Evolutionary conservation across 2,888 invertebrate species (phyloP).

Genomic region (Tachina grossa): DNA sequence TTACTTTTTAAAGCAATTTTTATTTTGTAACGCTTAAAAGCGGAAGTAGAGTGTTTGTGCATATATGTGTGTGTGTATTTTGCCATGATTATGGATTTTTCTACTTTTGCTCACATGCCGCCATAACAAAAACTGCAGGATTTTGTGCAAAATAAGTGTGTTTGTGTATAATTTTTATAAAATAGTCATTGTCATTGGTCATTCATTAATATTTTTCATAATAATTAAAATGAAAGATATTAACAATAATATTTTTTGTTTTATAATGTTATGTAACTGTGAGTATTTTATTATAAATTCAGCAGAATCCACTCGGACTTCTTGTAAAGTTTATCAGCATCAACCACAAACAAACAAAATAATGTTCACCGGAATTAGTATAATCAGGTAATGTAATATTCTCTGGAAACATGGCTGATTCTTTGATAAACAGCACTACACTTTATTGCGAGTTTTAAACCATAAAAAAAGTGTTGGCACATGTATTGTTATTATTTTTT

Average conservation of each 20-base stretch:
- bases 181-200: slow-evolving; percentile 52
- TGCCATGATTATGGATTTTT: slow-evolving; percentile 1
- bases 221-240: neutral
- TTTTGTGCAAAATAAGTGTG: neutral
- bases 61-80: neutral
- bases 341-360: slow-evolving; percentile 5
- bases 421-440: neutral
- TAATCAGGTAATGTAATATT: slow-evolving; percentile 23
- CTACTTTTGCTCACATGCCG: neutral
- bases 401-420: slow-evolving; percentile 16
- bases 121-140: neutral
- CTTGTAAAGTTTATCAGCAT: slow-evolving; percentile 33
- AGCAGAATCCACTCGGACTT: neutral
- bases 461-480: neutral
- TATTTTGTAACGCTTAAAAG: slow-evolving; percentile 40
- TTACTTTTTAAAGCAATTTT: neutral
- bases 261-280: slow-evolving; percentile 20
- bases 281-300: slow-evolving; percentile 28
- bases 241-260: slow-evolving; percentile 3
- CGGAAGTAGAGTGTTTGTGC: slow-evolving; percentile 30
- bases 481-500: too few relatives aligned
- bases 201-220: slow-evolving; percentile 42
- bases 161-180: slow-evolving; percentile 18
- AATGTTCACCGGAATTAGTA: slow-evolving; percentile 25
- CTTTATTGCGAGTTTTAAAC: neutral